Conservation (phyloP, 2,888 invertebrate species). For the Torymus aiolomorphi region DNA sequence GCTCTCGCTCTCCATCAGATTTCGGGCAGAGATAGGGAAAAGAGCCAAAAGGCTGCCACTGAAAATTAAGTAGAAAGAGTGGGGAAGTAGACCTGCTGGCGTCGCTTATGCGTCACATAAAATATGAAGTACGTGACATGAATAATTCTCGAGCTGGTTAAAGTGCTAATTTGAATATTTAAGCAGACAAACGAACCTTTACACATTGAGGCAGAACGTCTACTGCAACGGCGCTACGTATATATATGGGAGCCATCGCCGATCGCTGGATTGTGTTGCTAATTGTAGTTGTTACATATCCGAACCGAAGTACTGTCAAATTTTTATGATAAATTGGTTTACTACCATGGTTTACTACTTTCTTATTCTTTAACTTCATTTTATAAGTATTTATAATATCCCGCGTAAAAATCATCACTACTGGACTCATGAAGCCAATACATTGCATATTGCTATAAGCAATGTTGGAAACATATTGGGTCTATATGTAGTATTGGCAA, state of each 20-base stretch:
- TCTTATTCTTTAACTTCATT: too few relatives aligned
- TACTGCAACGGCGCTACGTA: constrained; percentile 37
- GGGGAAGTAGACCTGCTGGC: not conserved
- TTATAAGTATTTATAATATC: too few relatives aligned
- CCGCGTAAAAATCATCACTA: too few relatives aligned
- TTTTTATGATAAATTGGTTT: too few relatives aligned
- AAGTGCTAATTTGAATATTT: constrained; percentile 64
- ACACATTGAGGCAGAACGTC: constrained; percentile 36
- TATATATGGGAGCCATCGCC: not conserved
- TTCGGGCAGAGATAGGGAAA: constrained; percentile 13
- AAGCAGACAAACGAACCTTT: constrained; percentile 59
- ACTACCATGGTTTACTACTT: too few relatives aligned
- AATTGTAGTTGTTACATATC: too few relatives aligned
- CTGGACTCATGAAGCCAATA: too few relatives aligned
- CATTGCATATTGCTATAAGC: too few relatives aligned
- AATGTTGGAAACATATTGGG: too few relatives aligned
- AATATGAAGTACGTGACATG: constrained; percentile 72
- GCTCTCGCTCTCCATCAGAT: constrained; percentile 25
- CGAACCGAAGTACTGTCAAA: too few relatives aligned
- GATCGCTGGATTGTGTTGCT: too few relatives aligned
- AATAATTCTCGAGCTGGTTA: constrained; percentile 67
- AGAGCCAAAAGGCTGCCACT: constrained; percentile 25
- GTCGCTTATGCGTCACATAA: constrained; percentile 66
- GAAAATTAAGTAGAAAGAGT: constrained; percentile 2
- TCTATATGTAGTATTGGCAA: too few relatives aligned